Conservation (phyloP, 2,797 vertebrate species). For the Lepilemur septentrionalis region DNA sequence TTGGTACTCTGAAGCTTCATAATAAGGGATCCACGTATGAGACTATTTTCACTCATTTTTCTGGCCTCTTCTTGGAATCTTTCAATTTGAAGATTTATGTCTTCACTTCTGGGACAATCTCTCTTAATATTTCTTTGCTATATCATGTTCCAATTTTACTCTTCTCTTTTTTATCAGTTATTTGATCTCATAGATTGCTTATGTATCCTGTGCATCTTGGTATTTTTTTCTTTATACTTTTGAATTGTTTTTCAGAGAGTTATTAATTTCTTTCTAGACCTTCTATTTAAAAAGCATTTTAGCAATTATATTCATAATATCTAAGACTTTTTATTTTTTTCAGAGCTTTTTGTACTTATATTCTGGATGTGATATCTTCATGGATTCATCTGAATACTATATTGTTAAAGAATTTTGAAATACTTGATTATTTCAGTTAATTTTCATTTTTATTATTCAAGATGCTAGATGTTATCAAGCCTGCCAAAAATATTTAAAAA, state of each 20-base stretch:
- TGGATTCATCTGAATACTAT: background rate
- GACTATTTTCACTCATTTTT: background rate
- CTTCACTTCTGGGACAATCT: background rate
- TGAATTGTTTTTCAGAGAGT: background rate
- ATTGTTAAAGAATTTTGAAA: background rate
- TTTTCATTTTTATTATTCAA: background rate
- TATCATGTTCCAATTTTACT: background rate
- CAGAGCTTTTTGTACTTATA: background rate
- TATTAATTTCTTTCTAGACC: background rate
- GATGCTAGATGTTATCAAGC: background rate
- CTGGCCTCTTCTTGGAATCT: background rate
- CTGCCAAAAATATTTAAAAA: background rate
- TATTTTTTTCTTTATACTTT: background rate
- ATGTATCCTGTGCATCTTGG: background rate
- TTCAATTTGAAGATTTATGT: conserved; percentile 23
- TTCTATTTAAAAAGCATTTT: background rate
- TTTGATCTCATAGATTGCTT: background rate
- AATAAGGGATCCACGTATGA: background rate
- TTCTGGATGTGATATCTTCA: background rate
- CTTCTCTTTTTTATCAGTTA: background rate
- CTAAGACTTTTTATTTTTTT: background rate
- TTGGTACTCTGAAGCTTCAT: background rate
- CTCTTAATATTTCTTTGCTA: background rate
- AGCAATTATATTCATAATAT: background rate
- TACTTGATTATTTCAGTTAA: background rate